These are phyloP conservation scores for Lerema accius DNA, from an alignment of 1,140 invertebrate genomes.

Conservation along the genomic window DNA sequence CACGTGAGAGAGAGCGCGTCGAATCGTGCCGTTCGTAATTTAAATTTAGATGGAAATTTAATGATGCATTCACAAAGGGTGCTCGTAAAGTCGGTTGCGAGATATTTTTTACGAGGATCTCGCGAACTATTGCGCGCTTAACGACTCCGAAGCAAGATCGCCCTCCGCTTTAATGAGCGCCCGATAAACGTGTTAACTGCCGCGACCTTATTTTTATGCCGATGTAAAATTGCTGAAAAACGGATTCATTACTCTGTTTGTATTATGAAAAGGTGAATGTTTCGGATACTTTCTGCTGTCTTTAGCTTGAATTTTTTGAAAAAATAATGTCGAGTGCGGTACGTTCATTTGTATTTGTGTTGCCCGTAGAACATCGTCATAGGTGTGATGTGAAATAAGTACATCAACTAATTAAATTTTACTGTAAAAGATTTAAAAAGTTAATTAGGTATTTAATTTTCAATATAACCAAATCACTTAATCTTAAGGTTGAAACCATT, in stretches of 20 bases:
- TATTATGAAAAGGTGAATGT: slow-evolving; percentile 19
- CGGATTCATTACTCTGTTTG: slow-evolving; percentile 66
- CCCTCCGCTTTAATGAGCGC: slow-evolving; percentile 80
- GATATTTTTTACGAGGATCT: slow-evolving; percentile 83
- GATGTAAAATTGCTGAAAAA: slow-evolving; percentile 79
- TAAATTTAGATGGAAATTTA: slow-evolving; percentile 83
- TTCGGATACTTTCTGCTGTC: slow-evolving; percentile 5
- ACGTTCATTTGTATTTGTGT: too few species aligned
- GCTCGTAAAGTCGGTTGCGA: slow-evolving; percentile 81
- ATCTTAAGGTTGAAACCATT: too few species aligned
- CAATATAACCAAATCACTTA: too few species aligned
- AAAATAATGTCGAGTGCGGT: too few species aligned
- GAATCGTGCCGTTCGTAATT: slow-evolving; percentile 78
- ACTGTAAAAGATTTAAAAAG: too few species aligned
- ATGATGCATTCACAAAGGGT: slow-evolving; percentile 82
- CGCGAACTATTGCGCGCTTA: slow-evolving; percentile 82
- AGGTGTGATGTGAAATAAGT: too few species aligned
- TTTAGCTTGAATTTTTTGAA: too few species aligned
- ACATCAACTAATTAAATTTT: too few species aligned
- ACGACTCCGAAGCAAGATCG: slow-evolving; percentile 81
- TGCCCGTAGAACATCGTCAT: too few species aligned
- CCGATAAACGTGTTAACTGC: slow-evolving; percentile 82
- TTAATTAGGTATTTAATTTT: too few species aligned
- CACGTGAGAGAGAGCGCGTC: slow-evolving; percentile 76
- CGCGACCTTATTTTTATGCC: slow-evolving; percentile 81